phyloP scores from a whole-genome alignment of 2,113 vertebrate species.

The Rhombomys opimus region DNA sequence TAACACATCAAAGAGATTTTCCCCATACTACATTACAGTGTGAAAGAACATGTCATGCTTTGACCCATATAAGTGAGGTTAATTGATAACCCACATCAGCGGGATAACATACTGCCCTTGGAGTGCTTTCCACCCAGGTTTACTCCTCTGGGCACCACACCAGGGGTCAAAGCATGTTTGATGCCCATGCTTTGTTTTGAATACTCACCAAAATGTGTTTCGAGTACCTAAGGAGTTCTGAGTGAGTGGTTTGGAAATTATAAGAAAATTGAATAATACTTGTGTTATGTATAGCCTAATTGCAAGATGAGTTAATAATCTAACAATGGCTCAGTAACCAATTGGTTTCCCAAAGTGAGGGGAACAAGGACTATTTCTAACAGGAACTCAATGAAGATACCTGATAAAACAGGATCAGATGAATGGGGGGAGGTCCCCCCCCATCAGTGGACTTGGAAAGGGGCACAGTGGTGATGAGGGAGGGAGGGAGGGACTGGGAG shows the following conservation, averaged over 20 bases:
- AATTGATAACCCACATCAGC: slow-evolving; percentile 61
- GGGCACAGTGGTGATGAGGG: too few relatives aligned
- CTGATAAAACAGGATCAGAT: too few relatives aligned
- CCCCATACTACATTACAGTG: neutral
- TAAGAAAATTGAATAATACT: neutral
- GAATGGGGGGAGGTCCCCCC: too few relatives aligned
- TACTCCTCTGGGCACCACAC: neutral
- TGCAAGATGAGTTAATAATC: slow-evolving; percentile 37
- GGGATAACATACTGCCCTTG: slow-evolving; percentile 56
- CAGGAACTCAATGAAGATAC: too few relatives aligned
- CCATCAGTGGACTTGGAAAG: too few relatives aligned
- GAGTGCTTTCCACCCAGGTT: neutral
- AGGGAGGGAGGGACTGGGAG: too few relatives aligned
- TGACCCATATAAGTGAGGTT: slow-evolving; percentile 43
- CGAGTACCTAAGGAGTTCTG: slow-evolving; percentile 53
- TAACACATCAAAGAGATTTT: slow-evolving; percentile 34
- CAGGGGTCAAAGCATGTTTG: slow-evolving; percentile 44
- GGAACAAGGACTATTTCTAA: too few relatives aligned
- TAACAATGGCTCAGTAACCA: neutral
- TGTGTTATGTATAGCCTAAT: neutral
- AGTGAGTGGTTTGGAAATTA: slow-evolving; percentile 49
- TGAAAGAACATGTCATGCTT: slow-evolving; percentile 40
- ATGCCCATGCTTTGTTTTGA: slow-evolving; percentile 73
- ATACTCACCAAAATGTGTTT: slow-evolving; percentile 55
- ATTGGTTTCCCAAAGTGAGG: too few relatives aligned